Evolutionary conservation across 2,888 invertebrate genomes (phyloP).

Genomic region (Drosophila neotestacea): DNA sequence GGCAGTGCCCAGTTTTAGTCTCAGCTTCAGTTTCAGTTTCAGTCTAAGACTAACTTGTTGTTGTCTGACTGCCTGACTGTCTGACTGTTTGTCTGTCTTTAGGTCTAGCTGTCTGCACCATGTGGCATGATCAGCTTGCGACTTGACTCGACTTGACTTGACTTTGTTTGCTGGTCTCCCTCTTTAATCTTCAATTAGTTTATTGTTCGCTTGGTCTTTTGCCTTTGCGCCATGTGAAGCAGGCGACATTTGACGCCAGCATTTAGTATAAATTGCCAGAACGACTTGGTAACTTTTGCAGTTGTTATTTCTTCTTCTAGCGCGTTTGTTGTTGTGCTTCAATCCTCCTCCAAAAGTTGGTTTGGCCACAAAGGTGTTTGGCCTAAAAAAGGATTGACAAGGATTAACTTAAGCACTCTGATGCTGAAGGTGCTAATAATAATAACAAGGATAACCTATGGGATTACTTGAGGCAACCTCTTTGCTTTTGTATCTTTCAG

Average conservation of each 20-base stretch:
- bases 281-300: constrained; percentile 64
- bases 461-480: neutral
- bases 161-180: constrained; percentile 23
- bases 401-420: constrained; percentile 62
- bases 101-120: constrained; percentile 47
- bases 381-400: constrained; percentile 52
- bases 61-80: constrained; percentile 13
- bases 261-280: constrained; percentile 70
- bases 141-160: constrained; percentile 1
- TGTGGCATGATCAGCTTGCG: constrained; percentile 66
- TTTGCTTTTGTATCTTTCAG: constrained; percentile 26
- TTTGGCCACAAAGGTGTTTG: constrained; percentile 41
- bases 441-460: neutral
- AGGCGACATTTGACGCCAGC: constrained; percentile 81
- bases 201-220: constrained; percentile 71
- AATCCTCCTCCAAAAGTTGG: constrained; percentile 42
- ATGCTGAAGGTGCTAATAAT: constrained; percentile 78
- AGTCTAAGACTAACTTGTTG: constrained; percentile 25
- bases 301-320: constrained; percentile 67
- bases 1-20: constrained; percentile 45
- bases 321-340: constrained; percentile 46
- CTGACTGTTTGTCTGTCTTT: constrained; percentile 15
- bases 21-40: constrained; percentile 11
- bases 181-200: constrained; percentile 76
- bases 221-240: constrained; percentile 78